Base-by-base conservation (phyloP, 1,140 invertebrate species). In the Papilio aristodemus region DNA sequence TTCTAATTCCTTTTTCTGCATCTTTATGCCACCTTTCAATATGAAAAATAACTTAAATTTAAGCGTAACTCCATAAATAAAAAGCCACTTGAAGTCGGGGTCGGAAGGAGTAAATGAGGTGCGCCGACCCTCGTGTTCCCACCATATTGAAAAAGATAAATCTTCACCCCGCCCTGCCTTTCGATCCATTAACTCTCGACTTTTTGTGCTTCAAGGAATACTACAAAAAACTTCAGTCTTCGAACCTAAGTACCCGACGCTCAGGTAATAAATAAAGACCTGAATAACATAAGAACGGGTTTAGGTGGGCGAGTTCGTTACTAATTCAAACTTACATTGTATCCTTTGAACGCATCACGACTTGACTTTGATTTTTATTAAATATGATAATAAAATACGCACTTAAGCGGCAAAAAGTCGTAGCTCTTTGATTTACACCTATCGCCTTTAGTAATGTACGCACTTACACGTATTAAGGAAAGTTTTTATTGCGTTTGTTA, bases 381-480 rank as follows among this genome's bases (percentile, higher is more conserved):
- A 85, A 83, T 83, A 74, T 81, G 71, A 74, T 75, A 83, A 76
- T 88, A 86, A 85, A 85, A 86, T 79, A 80, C 79, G 78, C 74
- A 78, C 69, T 71, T 78, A 78, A 73, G 80, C 80, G 71, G 78
- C 80, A 84, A 85, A 87, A 87, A 83, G 69, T 75, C 69, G 76
- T 82, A 78, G 79, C 78, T 75, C 62, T 72, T 80, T 90, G 88
- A 89, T 90, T 90, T 90, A 91, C 84, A 84, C 69, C 77, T 73
- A 79, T 79, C 80, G 78, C 76, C 86, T 82, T 82, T 78, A 64
- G 73, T 89, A 87, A 87, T 83, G 83, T 83, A 80, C 78, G 79
- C 83, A 85, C 85, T 87, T 80, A 82, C 72, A 72, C 59, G 72
- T 76, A 74, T 76, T 79, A 81, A 66, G 25, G 32, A 13, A 39